A percentile compares a stretch with the other conserved stretches of the same genome.
phyloP scores from a whole-genome alignment of 2,113 vertebrate genomes.

The Callipepla californica region DNA sequence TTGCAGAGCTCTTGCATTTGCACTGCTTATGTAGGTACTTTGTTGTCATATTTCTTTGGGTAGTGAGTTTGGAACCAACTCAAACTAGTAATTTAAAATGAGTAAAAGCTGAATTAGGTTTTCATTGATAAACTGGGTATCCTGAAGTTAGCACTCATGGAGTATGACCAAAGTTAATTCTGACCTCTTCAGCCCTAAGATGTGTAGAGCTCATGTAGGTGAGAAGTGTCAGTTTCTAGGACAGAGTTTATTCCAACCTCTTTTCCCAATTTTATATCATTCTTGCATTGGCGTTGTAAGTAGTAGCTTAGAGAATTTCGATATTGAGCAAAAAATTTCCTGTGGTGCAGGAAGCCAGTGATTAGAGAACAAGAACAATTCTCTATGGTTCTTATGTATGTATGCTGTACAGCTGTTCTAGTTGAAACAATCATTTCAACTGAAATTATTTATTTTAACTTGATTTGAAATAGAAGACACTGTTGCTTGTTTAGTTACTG shows the following conservation, averaged over 20 bases:
- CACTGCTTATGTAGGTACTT: neutral
- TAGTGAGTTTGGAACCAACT: neutral
- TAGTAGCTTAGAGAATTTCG: neutral
- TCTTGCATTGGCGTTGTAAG: neutral
- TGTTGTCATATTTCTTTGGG: neutral
- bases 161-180: neutral
- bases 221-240: neutral
- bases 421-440: neutral
- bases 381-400: neutral
- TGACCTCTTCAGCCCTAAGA: neutral
- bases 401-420: neutral
- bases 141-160: neutral
- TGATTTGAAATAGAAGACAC: neutral
- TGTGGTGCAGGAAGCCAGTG: neutral
- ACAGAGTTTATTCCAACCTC: neutral
- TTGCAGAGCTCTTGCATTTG: neutral
- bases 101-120: neutral
- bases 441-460: constrained; percentile 29
- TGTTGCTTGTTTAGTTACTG: neutral
- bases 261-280: neutral
- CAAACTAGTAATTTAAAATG: neutral
- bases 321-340: neutral
- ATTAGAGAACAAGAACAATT: neutral
- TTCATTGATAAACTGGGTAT: neutral
- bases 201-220: neutral